Percentiles rank a stretch among this genome's conserved stretches.
Evolutionary conservation across 1,140 invertebrate genomes (phyloP).

Genomic region (Proctacanthus coquilletti): DNA sequence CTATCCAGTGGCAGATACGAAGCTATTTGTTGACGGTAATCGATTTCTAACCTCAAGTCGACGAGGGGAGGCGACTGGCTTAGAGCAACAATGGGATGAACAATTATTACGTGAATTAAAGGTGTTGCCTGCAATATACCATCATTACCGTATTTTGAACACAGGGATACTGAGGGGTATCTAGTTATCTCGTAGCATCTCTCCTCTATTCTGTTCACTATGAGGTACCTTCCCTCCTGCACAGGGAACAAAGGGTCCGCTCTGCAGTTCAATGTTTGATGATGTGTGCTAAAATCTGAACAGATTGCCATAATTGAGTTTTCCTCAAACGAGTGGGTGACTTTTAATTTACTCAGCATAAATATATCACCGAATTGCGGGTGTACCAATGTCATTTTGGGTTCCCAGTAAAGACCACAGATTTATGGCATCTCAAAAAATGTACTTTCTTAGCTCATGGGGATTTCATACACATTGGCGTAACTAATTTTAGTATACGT

Average conservation of each 20-base stretch:
- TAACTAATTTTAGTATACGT: too few species aligned
- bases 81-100: background rate
- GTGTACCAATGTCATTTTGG: too few species aligned
- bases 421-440: too few species aligned
- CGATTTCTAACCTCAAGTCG: background rate
- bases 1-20: too few species aligned
- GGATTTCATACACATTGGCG: too few species aligned
- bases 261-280: too few species aligned
- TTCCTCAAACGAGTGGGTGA: background rate
- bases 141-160: background rate
- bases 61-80: background rate
- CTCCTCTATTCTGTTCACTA: background rate
- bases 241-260: too few species aligned
- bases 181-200: background rate
- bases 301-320: conserved; percentile 1
- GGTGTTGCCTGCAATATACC: background rate
- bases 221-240: too few species aligned
- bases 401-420: too few species aligned
- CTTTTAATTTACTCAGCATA: conserved; percentile 1
- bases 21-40: background rate
- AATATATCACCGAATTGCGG: too few species aligned
- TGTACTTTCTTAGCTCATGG: too few species aligned
- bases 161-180: background rate
- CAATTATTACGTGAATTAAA: background rate
- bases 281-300: conserved; percentile 1